These are phyloP conservation scores for Motacilla alba DNA, from an alignment of 2,113 vertebrate species.

Conservation along the genomic window DNA sequence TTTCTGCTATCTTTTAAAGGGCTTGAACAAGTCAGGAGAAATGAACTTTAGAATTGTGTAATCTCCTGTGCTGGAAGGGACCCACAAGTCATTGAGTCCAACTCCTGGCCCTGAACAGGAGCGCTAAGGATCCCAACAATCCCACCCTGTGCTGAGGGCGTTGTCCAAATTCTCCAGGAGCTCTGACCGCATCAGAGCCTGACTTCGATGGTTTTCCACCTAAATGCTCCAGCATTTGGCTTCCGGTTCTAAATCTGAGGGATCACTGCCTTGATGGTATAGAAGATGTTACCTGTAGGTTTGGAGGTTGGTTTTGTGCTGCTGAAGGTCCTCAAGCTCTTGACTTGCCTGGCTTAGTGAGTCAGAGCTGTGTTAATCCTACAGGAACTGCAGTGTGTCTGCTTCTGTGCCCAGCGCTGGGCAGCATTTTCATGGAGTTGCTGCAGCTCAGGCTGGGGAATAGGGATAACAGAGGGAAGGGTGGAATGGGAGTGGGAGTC, in stretches of 20 bases:
- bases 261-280: background rate
- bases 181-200: background rate
- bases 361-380: background rate
- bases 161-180: background rate
- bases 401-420: fast-evolving
- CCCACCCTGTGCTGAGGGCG: background rate
- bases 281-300: background rate
- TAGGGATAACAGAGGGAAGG: background rate
- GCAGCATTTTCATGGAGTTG: background rate
- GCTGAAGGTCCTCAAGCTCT: background rate
- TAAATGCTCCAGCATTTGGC: background rate
- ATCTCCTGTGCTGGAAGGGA: background rate
- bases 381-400: fast-evolving
- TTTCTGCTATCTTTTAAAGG: background rate
- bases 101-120: background rate
- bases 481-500: background rate
- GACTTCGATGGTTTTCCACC: background rate
- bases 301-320: background rate
- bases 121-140: background rate
- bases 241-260: background rate
- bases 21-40: background rate
- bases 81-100: background rate
- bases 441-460: background rate
- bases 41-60: fast-evolving
- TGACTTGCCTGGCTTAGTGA: background rate